Evolutionary conservation across 2,888 invertebrate genomes (phyloP), one percentile per base, ranked within the genome.

Genomic region (Drosophila setosimentum): DNA sequence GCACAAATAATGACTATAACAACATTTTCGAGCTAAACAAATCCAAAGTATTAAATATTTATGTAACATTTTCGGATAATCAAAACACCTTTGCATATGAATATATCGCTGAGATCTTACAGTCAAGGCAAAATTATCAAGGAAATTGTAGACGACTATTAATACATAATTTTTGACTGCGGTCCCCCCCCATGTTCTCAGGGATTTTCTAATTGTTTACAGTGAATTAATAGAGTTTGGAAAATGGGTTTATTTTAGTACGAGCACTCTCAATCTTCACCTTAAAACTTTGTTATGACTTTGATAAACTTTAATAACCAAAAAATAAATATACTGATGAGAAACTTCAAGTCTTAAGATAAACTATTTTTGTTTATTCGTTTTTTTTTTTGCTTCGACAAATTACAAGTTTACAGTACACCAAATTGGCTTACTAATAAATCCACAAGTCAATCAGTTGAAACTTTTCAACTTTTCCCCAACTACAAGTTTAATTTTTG

Each of bases 361-460:
- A 21, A 13, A 11, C 6, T 16, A 32, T 53, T 45, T 45, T 30
- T 21, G 33, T 16, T 63, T 45, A n/a, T n/a, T n/a, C n/a, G n/a
- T 27, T 29, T 48, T 63, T 5, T 35, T 35, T 45, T 18, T 40
- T 51, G 18, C 18, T 37, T 27, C 11, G 42, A 33, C 62, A 55
- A 62, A 68, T 60, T 76, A 60, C 29, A 75, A 75, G 63, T 76
- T 79, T 68, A 54, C 30, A 27, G 50, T n/a, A 18, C 45, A 33
- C 32, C 40, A 35, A 75, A 80, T 53, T 63, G 50, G 42, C 40
- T 70, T 30, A 58, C 13, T 59, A 6, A 48, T 54, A 49, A 62
- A 37, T 42, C 29, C 53, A 55, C 58, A 60, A 66, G 37, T 66
- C 45, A 69, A 69, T 69, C 76, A 58, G 62, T 65, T 59, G 16